A percentile compares a stretch with the other conserved stretches of the same genome.
Conservation (phyloP, 1,140 invertebrate genomes). For the Drosophila gunungcola region DNA sequence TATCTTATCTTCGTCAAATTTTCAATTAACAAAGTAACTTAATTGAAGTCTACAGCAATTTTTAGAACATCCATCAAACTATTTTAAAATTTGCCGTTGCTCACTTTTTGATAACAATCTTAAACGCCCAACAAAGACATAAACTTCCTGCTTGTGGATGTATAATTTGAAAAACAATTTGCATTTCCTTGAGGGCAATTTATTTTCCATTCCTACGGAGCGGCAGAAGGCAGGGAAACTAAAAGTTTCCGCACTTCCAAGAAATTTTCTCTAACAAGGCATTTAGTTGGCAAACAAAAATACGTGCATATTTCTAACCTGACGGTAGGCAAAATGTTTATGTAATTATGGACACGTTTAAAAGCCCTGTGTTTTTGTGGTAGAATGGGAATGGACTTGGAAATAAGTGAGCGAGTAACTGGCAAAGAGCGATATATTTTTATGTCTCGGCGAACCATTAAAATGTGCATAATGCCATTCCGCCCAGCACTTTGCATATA, state of each 20-base stretch:
- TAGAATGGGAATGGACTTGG: slow-evolving; percentile 5
- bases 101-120: slow-evolving; percentile 26
- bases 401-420: slow-evolving; percentile 39
- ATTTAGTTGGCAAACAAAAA: slow-evolving; percentile 50
- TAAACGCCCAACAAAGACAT: slow-evolving; percentile 27
- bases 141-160: slow-evolving; percentile 35
- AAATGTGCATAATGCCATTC: slow-evolving; percentile 60
- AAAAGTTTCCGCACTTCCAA: slow-evolving; percentile 40
- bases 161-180: slow-evolving; percentile 48
- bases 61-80: slow-evolving; percentile 1
- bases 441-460: slow-evolving; percentile 54
- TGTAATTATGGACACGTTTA: slow-evolving; percentile 58
- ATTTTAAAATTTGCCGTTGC: background rate
- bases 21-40: background rate
- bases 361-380: background rate
- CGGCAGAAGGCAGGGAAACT: slow-evolving; percentile 6
- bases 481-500: slow-evolving; percentile 49
- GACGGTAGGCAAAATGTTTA: slow-evolving; percentile 33
- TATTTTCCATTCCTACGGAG: slow-evolving; percentile 21
- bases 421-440: slow-evolving; percentile 49
- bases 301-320: slow-evolving; percentile 40
- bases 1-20: background rate
- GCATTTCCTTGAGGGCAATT: slow-evolving; percentile 39
- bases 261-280: slow-evolving; percentile 29
- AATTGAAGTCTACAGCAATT: background rate